Conservation (phyloP, 2,113 vertebrate genomes). For the Lamprologus callipterus region DNA sequence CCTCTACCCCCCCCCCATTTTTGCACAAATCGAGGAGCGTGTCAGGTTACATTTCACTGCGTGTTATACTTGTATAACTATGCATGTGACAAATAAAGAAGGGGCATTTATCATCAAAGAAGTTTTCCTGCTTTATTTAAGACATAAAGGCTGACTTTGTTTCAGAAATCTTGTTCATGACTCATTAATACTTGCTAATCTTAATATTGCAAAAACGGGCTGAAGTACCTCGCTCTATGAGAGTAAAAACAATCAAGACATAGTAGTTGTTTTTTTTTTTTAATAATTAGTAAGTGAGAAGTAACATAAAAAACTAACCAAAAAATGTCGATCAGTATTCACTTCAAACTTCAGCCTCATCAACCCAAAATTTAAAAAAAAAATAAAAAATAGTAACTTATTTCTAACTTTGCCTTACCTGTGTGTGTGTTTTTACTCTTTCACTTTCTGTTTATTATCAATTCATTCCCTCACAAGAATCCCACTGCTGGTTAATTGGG, state of each 20-base stretch:
- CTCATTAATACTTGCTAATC: background rate
- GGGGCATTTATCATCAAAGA: background rate
- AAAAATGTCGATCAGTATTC: background rate
- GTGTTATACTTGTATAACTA: background rate
- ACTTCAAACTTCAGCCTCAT: background rate
- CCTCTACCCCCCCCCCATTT: no score
- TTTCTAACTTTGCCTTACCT: background rate
- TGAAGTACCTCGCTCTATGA: background rate
- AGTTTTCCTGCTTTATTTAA: background rate
- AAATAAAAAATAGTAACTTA: background rate
- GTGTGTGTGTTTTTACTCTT: background rate
- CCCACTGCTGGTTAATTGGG: constrained; percentile 24
- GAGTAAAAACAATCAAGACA: constrained; percentile 9
- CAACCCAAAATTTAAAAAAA: background rate
- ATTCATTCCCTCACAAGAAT: background rate
- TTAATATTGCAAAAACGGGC: background rate
- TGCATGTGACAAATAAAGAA: background rate
- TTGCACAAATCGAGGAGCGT: background rate
- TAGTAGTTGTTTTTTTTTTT: background rate
- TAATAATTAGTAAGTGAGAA: background rate
- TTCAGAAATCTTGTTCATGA: background rate
- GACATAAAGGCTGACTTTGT: background rate
- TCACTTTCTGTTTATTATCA: background rate
- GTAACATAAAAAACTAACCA: background rate
- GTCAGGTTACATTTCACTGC: background rate